Evolutionary conservation across 2,888 invertebrate genomes (phyloP).

Genomic region (Invenusta paracnida): DNA sequence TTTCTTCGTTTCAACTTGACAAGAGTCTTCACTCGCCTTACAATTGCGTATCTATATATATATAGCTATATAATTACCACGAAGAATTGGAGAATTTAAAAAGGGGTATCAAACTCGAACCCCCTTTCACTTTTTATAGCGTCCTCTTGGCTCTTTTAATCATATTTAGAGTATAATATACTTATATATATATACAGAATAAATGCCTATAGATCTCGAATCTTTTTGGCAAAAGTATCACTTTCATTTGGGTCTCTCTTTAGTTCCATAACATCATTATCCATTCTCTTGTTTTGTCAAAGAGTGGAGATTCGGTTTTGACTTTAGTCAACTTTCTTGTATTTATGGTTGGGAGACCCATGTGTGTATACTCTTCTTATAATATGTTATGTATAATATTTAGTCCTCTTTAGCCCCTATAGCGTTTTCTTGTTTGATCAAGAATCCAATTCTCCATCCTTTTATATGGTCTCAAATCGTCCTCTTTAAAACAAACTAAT

Average conservation of each 20-base stretch:
- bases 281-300: not conserved
- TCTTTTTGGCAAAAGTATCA: constrained; percentile 17
- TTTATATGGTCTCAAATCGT: too few species aligned
- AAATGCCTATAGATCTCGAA: not conserved
- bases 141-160: too few species aligned
- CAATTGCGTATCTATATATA: not conserved
- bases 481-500: too few species aligned
- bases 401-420: not conserved
- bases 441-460: too few species aligned
- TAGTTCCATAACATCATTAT: not conserved
- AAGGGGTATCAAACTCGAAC: not conserved
- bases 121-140: too few species aligned
- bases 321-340: not conserved
- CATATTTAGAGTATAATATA: not conserved
- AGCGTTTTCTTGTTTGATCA: not conserved
- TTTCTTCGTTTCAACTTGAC: too few species aligned
- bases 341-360: too few species aligned
- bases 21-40: not conserved
- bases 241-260: not conserved
- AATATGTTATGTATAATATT: too few species aligned
- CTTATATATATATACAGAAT: not conserved
- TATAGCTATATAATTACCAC: constrained; percentile 1
- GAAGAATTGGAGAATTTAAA: too few species aligned
- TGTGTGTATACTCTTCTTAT: not conserved
- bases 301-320: constrained; percentile 4